These are phyloP conservation scores for Anolis apletophallus DNA, from an alignment of 2,797 vertebrate genomes.

Conservation along the genomic window DNA sequence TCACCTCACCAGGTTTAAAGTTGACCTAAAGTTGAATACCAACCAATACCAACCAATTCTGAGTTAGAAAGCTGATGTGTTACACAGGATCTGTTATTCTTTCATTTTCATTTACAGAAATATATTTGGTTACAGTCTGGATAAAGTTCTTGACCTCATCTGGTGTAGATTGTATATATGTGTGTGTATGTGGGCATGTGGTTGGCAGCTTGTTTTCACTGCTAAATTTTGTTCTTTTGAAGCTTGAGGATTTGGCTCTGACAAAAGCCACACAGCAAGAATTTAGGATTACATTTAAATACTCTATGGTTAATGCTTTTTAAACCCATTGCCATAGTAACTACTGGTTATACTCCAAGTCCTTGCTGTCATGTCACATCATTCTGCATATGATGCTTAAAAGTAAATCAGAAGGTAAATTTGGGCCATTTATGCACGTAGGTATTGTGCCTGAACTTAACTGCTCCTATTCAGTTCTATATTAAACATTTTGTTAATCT, in stretches of 20 bases:
- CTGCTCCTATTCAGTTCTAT: slow-evolving; percentile 14
- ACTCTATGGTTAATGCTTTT: slow-evolving; percentile 21
- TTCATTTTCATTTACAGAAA: background rate
- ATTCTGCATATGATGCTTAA: background rate
- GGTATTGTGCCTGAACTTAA: background rate
- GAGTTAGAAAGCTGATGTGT: background rate
- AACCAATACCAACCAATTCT: background rate
- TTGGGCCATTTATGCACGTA: slow-evolving; percentile 34
- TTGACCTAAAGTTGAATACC: background rate
- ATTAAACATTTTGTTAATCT: background rate
- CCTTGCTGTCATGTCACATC: background rate
- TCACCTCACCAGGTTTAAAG: background rate
- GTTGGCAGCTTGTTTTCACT: slow-evolving; percentile 24
- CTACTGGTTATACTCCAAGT: slow-evolving; percentile 31
- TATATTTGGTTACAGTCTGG: too few species aligned
- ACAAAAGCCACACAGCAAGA: background rate
- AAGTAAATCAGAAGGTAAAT: slow-evolving; percentile 18
- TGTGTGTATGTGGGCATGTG: background rate
- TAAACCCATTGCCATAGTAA: background rate
- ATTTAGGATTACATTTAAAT: slow-evolving; percentile 24
- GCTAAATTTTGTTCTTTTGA: slow-evolving; percentile 44
- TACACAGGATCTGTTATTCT: background rate
- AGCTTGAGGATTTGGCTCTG: slow-evolving; percentile 34
- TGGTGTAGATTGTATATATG: background rate
- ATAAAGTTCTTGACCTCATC: background rate